Percentiles rank a stretch among this genome's conserved stretches.
Conservation (phyloP, 1,140 invertebrate genomes). For the Belonocnema kinseyi region DNA sequence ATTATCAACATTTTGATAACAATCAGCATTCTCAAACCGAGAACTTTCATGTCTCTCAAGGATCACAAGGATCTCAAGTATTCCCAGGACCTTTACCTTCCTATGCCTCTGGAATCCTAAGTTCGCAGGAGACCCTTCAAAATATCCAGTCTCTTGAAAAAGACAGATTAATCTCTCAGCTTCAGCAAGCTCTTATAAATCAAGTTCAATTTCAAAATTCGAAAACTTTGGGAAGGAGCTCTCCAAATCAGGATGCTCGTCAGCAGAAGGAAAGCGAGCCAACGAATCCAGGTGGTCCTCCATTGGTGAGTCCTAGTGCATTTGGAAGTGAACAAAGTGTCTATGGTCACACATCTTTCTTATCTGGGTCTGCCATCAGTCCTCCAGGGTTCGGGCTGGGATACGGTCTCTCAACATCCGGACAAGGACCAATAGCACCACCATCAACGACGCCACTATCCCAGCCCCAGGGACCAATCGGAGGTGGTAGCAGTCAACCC, state of each 20-base stretch:
- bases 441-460: neutral
- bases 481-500: constrained; percentile 42
- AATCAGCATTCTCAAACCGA: constrained; percentile 39
- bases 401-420: constrained; percentile 53
- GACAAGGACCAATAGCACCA: constrained; percentile 33
- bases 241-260: constrained; percentile 41
- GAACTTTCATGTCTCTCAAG: constrained; percentile 38
- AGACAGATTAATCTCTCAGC: constrained; percentile 64
- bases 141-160: constrained; percentile 67
- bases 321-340: neutral
- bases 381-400: constrained; percentile 45
- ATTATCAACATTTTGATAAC: constrained; percentile 44
- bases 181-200: constrained; percentile 60
- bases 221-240: constrained; percentile 52
- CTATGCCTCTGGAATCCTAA: constrained; percentile 66
- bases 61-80: constrained; percentile 36
- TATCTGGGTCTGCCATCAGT: constrained; percentile 31
- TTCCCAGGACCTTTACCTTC: constrained; percentile 56
- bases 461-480: constrained; percentile 37
- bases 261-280: neutral
- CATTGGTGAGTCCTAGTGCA: constrained; percentile 5
- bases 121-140: constrained; percentile 57
- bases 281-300: neutral
- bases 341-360: neutral
- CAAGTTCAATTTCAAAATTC: constrained; percentile 47